Conservation (phyloP, 92 coral and sea anemone genomes). For the Phymanthus crucifer region DNA sequence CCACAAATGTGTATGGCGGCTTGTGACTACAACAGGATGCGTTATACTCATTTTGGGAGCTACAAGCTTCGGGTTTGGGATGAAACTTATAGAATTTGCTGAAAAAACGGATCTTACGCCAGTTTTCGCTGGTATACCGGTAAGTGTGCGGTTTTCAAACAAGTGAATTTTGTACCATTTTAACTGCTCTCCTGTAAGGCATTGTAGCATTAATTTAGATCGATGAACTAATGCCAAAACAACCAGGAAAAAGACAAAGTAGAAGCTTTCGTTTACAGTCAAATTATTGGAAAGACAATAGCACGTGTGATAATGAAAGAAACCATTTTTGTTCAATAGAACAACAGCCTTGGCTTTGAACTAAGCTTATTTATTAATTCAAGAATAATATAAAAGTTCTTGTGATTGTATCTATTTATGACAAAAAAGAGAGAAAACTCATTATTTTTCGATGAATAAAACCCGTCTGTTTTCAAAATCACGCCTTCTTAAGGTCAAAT, state of each 20-base stretch:
- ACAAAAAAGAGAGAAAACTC: background rate
- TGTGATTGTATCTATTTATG: too few species aligned
- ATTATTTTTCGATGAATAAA: background rate
- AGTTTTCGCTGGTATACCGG: constrained; percentile 57
- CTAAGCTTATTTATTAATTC: too few species aligned
- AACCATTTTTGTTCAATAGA: too few species aligned
- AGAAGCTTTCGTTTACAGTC: too few species aligned
- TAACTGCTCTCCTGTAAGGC: background rate
- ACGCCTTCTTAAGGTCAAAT: background rate
- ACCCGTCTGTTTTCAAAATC: background rate
- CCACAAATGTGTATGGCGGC: constrained; percentile 27
- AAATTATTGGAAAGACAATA: too few species aligned
- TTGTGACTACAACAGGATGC: constrained; percentile 1
- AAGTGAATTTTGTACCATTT: background rate
- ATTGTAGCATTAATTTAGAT: background rate
- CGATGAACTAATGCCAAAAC: background rate
- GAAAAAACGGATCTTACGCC: constrained; percentile 55
- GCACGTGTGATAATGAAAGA: too few species aligned
- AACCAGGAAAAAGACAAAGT: background rate
- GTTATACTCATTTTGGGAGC: constrained; percentile 39
- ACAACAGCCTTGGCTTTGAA: too few species aligned
- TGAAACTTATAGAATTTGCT: constrained; percentile 57
- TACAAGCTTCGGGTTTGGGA: constrained; percentile 52
- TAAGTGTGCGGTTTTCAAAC: constrained; percentile 21
- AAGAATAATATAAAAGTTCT: too few species aligned